Evolutionary conservation across 2,888 invertebrate genomes (phyloP), one percentile per base, ranked within the genome.

Genomic region (Leptinotarsa juncta): DNA sequence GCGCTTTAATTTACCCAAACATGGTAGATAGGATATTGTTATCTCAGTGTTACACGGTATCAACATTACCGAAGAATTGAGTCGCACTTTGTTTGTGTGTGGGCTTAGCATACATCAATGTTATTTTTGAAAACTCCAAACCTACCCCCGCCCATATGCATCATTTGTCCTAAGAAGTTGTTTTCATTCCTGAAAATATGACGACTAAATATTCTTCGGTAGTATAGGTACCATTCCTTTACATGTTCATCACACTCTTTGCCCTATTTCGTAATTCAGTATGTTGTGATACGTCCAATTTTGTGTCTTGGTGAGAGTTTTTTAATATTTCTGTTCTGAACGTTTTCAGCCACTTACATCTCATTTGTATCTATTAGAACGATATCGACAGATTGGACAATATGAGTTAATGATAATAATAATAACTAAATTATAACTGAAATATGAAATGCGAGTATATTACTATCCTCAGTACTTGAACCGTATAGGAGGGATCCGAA

Each of bases 1-100:
- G 90, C 88, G 89, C 75, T 89, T 89, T 88, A 87, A 88, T 85
- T 87, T 89, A 83, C 85, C 86, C 81, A 83, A 84, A 86, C 84
- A 88, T 87, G 88, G 88, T 88, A 88, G 86, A 82, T 85, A 86
- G 83, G 81, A 77, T 78, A 74, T 78, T 79, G 80, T 78, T 80
- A 79, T 78, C 74, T 80, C 72, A 75, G 80, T 72, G 78, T 79
- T 81, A 79, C 81, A 81, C 78, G 72, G 76, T 67, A 77, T 74
- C 71, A 65, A 72, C 74, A 77, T 77, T 78, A 78, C 78, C 72
- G 71, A 75, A 69, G 57, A 57, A 12, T 20, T 51, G n/a, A 51
- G 51, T 42, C 42, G 42, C 10, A 42, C 10, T 42, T 42, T 42
- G 42, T 12, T 42, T 10, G 42, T 42, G 3, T 42, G 2, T 42